These are phyloP conservation scores for Silvanus unidentatus DNA, from an alignment of 2,888 invertebrate species.

Conservation along the genomic window DNA sequence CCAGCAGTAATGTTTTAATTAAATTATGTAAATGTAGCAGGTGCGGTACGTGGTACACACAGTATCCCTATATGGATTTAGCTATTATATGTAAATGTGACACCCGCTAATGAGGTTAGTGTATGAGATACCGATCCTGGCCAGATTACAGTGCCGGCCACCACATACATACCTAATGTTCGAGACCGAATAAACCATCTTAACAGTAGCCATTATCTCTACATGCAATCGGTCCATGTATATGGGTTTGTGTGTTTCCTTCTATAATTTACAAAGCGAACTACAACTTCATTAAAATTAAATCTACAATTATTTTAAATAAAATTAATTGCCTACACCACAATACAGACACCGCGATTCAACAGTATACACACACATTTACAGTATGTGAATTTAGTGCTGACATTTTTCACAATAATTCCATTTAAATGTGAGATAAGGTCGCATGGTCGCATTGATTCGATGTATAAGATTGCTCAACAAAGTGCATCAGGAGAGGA, in stretches of 20 bases:
- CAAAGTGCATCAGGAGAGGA: no score
- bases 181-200: slow-evolving; percentile 23
- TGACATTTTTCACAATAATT: no score
- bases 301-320: slow-evolving; percentile 17
- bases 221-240: slow-evolving; percentile 18
- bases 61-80: slow-evolving; percentile 26
- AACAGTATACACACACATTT: no score
- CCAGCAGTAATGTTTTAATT: slow-evolving; percentile 24
- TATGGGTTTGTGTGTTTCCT: no score
- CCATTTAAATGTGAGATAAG: no score
- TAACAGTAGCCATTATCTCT: slow-evolving; percentile 23
- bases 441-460: no score
- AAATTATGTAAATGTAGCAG: slow-evolving; percentile 27
- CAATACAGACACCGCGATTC: no score
- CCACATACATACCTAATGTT: slow-evolving; percentile 27
- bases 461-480: no score
- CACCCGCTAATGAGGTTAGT: slow-evolving; percentile 37
- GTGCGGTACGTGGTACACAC: slow-evolving; percentile 21
- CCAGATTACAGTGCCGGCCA: slow-evolving; percentile 25
- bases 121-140: slow-evolving; percentile 30
- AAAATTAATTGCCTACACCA: no score
- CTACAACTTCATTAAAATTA: slow-evolving; percentile 31
- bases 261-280: neutral
- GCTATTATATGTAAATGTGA: slow-evolving; percentile 39
- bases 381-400: no score